Evolutionary conservation across 2,113 vertebrate species (phyloP), one percentile per base, ranked within the genome.

Genomic region (Spea multiplicata): DNA sequence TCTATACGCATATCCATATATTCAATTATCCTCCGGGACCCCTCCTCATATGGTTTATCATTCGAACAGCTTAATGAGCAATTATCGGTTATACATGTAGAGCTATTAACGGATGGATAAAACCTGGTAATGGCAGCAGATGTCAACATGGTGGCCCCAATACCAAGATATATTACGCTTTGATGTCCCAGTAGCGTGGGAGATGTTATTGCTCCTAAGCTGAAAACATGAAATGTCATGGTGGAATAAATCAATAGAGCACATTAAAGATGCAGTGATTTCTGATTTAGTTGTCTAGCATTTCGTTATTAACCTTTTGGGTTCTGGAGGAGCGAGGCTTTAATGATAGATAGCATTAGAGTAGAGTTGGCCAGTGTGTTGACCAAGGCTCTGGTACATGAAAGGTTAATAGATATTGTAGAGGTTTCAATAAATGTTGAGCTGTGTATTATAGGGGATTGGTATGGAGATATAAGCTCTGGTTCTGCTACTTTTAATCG

Each of bases 1-100:
- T 69, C 68, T 86, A 53, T 74, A 57, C 82, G 65, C 8, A 59
- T 79, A 74, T 85, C 83, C 83, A 69, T 82, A 71, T 75, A 70
- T 14, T 59, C 64, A 65, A 83, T 13, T 47, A 82, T 82, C 83
- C 84, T 84, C 80, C 81, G 84, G 83, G 86, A 86, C 75, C 78
- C 57, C 16, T 69, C 84, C 84, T 77, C 66, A 82, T 86, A 77
- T 85, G 86, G 83, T 82, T 78, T 81, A 69, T 79, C 65, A 10
- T 59, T 80, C 67, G 12, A 80, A 71, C 71, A 78, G 61, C 86
- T 82, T 87, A 84, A 83, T 87, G 84, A 85, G 85, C 81, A 82
- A 81, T 85, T 83, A 84, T 70, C 67, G 77, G 78, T 0, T 0
- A 73, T 82, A n/a, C 6, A 73, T 72, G 79, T 66, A 74, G 52